Evolutionary conservation across 2,888 invertebrate genomes (phyloP), one percentile per base, ranked within the genome.

Genomic region (Chrysina gloriosa): DNA sequence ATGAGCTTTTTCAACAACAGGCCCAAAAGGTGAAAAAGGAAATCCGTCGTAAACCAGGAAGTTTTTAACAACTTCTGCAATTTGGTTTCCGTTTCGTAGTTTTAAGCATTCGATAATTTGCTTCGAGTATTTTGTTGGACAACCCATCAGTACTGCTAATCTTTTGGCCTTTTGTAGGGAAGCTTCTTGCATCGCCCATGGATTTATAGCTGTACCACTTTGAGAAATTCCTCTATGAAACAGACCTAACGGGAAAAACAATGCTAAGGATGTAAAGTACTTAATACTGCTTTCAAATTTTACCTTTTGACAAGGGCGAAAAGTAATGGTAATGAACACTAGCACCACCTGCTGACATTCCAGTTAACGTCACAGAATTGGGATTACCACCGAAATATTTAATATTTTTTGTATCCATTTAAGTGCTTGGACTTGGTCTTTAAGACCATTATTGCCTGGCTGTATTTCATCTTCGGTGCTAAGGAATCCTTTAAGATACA

Each of bases 251-350:
- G 56, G 54, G 29, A 48, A 42, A 16, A 6, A 36, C 6, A 61
- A 54, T 7, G 16, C 5, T 11, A 14, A 36, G 16, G 7, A 7
- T 42, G 21, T 7, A 9, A 48, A 42, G 19, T 42, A 23, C 29
- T 67, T 39, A 14, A 3, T n/a, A n/a, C n/a, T n/a, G n/a, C n/a
- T n/a, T n/a, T 52, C 42, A 16, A 31, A 16, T 34, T 34, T 47
- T 69, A 75, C 75, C 75, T 70, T 65, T 73, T 16, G 89, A 88
- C 70, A 87, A 75, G 0, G 88, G 87, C 0, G 90, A 89, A 5
- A 92, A 73, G 72, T 89, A 88, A 69, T 91, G 92, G 74, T 89
- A 88, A 78, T 91, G 90, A 0, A 90, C 90, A 72, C 91, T 89
- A 1, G 88, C 90, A 31, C 88, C 91, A 0, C 92, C 92, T 0